A percentile compares a stretch with the other conserved stretches of the same genome.
These are phyloP conservation scores for Macrosteles quadrilineatus DNA, from an alignment of 1,140 invertebrate genomes.

Conservation along the genomic window DNA sequence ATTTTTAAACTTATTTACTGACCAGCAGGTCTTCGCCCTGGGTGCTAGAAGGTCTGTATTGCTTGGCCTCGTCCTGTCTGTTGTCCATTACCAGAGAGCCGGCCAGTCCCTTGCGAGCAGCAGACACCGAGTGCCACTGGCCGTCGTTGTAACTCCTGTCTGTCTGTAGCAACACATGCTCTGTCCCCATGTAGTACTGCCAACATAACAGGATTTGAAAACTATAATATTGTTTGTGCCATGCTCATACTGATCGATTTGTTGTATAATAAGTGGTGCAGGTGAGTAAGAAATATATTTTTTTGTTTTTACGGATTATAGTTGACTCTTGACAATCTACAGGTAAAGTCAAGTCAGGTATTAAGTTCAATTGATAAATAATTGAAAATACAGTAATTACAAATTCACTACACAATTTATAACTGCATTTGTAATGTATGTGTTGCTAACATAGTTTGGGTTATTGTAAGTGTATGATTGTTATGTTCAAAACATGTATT, in stretches of 20 bases:
- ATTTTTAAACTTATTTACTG: background rate
- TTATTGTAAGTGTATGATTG: too few relatives aligned
- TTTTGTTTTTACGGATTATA: too few relatives aligned
- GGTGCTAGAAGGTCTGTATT: background rate
- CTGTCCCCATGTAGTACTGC: slow-evolving; percentile 68
- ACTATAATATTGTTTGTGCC: background rate
- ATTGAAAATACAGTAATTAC: too few relatives aligned
- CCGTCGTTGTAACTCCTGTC: slow-evolving; percentile 74
- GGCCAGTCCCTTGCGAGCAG: slow-evolving; percentile 62
- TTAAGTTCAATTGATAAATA: too few relatives aligned
- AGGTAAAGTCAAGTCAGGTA: too few relatives aligned
- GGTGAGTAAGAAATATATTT: too few relatives aligned
- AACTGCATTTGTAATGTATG: too few relatives aligned
- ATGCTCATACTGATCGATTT: background rate
- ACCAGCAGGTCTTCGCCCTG: background rate
- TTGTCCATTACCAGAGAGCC: slow-evolving; percentile 57
- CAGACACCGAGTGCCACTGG: slow-evolving; percentile 77
- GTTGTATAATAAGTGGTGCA: background rate
- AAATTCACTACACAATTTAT: too few relatives aligned
- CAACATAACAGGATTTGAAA: slow-evolving; percentile 44
- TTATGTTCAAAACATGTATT: too few relatives aligned
- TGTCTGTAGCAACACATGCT: slow-evolving; percentile 58
- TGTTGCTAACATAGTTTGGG: too few relatives aligned
- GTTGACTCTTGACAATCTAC: too few relatives aligned
- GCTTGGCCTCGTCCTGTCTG: background rate